Base-by-base conservation (phyloP, 2,113 vertebrate species). In the Rhineura floridana region DNA sequence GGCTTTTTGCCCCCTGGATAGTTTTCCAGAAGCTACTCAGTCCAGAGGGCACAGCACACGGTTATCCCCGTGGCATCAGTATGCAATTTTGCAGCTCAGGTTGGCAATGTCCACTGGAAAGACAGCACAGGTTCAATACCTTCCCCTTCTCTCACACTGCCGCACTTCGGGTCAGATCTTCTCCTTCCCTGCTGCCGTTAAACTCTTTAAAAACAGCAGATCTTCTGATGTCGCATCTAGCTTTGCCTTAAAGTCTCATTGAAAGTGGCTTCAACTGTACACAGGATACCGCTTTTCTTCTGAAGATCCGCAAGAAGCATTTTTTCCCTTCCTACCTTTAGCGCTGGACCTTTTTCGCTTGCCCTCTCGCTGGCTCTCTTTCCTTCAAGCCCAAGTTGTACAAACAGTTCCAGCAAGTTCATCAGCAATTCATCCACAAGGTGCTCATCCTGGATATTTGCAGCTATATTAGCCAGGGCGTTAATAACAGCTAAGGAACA, bases 401-500 rank as follows among this genome's bases (percentile, higher is more conserved):
- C 98, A 95, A 99, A 99, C 83, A 99, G 95, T 42, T 99, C 99
- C 96, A 99, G 96, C 91, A 99, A 94, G 95, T 99, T 99, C 92
- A 99, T 98, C 92, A 99, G 97, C 33, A 99, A 96, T 90, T 99
- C 99, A 2, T 99, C 98, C 95, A 98, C 98, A 28, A 99, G 96
- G 72, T 97, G 98, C 86, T 99, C 98, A 2, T 97, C 98, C 95
- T 98, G 98, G 91, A 99, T 98, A 96, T 99, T 99, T 91, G 98
- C 99, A 3, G 98, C 98, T 0, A 99, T 99, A 95, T 99, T 99
- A 85, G 99, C 99, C 84, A 99, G 95, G 80, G 99, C 99, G 0
- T 99, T 99, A 91, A 99, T 99, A 85, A 99, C 99, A 0, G 99
- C 99, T 88, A 99, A 95, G 65, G 99, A 99, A 88, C 99, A 99